Evolutionary conservation across 2,888 invertebrate genomes (phyloP), one percentile per base, ranked within the genome.

Genomic region (Eupithecia inturbata): DNA sequence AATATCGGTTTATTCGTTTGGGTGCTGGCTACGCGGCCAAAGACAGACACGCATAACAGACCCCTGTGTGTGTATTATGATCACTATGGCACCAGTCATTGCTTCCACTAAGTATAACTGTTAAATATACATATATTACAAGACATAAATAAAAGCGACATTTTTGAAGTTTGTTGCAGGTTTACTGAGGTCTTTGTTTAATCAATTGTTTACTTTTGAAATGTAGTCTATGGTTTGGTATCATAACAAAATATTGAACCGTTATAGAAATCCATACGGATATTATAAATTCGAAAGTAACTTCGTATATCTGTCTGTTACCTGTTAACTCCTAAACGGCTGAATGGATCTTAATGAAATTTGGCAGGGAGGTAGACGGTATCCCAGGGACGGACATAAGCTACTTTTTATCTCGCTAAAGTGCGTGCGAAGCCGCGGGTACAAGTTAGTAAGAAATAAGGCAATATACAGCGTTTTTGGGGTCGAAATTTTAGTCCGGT

Each of bases 1-100:
- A n/a, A n/a, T 41, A 41, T 16, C 14, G 16, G 41, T 41, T 39
- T 12, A 41, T 41, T 41, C 3, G 41, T 41, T 41, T 41, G 41
- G 16, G 14, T 5, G 41, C 16, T 41, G 4, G 10, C 4, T 41
- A 41, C 16, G 41, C 14, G 14, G 16, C 41, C 4, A n/a, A n/a
- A n/a, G n/a, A n/a, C n/a, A n/a, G 1, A 45, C 4, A 39, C 14
- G 14, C 14, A 2, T 19, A 19, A 45, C 45, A 45, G 45, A n/a
- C 45, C n/a, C 45, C 19, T 45, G 19, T 45, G 0, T 45, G 74
- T 73, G 76, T 79, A 79, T 78, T 73, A 41, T 45, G 41, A 45
- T 72, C 64, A 73, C 60, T 75, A 74, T 71, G 72, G 72, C n/a
- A n/a, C 68, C 63, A 68, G 45, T 73, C 63, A 67, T 74, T 77